Percentiles rank a stretch among this genome's conserved stretches.
These are phyloP conservation scores for Bagarius yarrelli DNA, from an alignment of 2,113 vertebrate genomes.

Conservation along the genomic window DNA sequence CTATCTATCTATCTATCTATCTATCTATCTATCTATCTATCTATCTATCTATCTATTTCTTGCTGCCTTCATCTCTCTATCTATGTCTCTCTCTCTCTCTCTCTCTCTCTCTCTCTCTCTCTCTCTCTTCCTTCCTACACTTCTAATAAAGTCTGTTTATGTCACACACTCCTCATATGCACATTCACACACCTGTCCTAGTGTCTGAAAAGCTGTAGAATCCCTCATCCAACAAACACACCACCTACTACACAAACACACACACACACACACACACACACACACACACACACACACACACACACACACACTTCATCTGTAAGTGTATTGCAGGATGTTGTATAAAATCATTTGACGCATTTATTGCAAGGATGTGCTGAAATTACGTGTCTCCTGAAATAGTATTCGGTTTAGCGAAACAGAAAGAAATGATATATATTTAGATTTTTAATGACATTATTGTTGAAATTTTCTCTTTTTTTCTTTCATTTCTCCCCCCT, in stretches of 20 bases:
- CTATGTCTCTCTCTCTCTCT: too few species aligned
- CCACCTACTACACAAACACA: too few species aligned
- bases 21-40: too few species aligned
- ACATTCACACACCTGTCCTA: slow-evolving; percentile 16
- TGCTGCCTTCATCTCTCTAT: too few species aligned
- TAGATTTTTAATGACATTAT: too few species aligned
- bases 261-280: slow-evolving; percentile 13
- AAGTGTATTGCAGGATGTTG: too few species aligned
- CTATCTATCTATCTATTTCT: too few species aligned
- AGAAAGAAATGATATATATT: neutral
- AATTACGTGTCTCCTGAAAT: neutral
- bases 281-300: slow-evolving; percentile 10
- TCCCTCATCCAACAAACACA: slow-evolving; percentile 36
- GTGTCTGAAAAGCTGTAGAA: slow-evolving; percentile 36
- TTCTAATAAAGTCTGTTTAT: neutral
- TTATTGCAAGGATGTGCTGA: neutral
- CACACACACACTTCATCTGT: neutral
- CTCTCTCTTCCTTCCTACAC: neutral
- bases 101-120: too few species aligned
- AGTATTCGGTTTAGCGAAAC: neutral
- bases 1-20: too few species aligned
- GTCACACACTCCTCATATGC: neutral
- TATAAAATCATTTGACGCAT: neutral
- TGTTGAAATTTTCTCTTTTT: neutral
- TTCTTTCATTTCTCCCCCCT: neutral